Percentiles rank a stretch among this genome's conserved stretches.
phyloP scores from a whole-genome alignment of 2,797 vertebrate genomes.

The Melanotaenia maccullochi region DNA sequence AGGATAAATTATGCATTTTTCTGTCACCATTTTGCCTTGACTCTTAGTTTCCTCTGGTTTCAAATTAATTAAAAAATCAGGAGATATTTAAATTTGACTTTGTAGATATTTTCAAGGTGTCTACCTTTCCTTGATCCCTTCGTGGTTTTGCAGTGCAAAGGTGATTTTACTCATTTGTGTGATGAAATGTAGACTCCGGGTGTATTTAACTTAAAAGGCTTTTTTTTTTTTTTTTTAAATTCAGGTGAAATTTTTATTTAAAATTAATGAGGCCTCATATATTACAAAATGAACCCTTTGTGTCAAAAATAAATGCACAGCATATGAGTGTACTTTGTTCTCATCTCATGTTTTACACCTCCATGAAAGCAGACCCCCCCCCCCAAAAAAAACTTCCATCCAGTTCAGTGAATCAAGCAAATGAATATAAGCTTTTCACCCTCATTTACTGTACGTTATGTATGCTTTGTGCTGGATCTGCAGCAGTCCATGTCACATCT shows the following conservation, averaged over 20 bases:
- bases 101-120: slow-evolving; percentile 49
- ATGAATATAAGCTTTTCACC: slow-evolving; percentile 43
- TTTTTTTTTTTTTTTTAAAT: neutral
- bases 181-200: neutral
- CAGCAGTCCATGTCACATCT: slow-evolving; percentile 50
- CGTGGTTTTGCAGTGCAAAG: neutral
- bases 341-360: slow-evolving; percentile 25
- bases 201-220: slow-evolving; percentile 7
- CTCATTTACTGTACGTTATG: slow-evolving; percentile 42
- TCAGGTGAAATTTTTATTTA: neutral
- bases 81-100: slow-evolving; percentile 50
- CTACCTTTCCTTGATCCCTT: slow-evolving; percentile 17
- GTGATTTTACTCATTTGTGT: slow-evolving; percentile 3
- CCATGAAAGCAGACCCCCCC: slow-evolving; percentile 39
- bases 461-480: slow-evolving; percentile 45
- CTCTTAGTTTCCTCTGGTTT: slow-evolving; percentile 35
- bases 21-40: slow-evolving; percentile 31
- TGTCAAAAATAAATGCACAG: neutral
- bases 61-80: slow-evolving; percentile 34
- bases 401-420: slow-evolving; percentile 48
- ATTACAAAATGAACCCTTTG: neutral
- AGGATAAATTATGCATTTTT: slow-evolving; percentile 63
- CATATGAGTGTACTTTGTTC: neutral
- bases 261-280: neutral
- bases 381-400: slow-evolving; percentile 13